Base-by-base conservation (phyloP, 2,113 vertebrate genomes). In the Lepisosteus osseus region DNA sequence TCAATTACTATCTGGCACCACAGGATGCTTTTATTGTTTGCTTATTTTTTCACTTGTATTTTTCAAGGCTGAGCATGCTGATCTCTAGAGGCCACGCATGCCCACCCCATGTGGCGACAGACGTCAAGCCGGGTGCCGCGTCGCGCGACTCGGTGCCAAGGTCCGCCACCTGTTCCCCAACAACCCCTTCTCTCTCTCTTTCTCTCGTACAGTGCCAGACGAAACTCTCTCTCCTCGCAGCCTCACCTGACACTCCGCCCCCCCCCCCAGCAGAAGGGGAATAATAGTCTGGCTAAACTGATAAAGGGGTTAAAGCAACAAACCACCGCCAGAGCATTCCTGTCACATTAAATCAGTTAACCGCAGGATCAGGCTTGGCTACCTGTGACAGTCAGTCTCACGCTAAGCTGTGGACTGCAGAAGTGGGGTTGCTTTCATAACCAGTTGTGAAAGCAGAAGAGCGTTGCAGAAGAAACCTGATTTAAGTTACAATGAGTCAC, bases 321-420 rank as follows among this genome's bases (percentile, higher is more conserved):
- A 44, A 74, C 59, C 68, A 67, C 47, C 70, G 67, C 43, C n/a
- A 47, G 55, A 67, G 68, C 76, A 79, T 80, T 80, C 73, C 73
- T 79, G 59, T 29, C 43, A 29, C 56, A 7, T 56, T 80, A 74
- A 82, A 54, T 84, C 78, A 80, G 43, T 59, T 64, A 14, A 54
- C 40, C 70, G 45, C 63, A 65, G 65, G 71, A 69, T 69, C 73
- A 61, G 71, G 47, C 47, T 47, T 42, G 17, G 44, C 61, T 43
- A 64, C 63, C 65, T 55, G 17, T 62, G 59, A 29, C 42, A 70
- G 7, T n/a, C 8, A 40, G 41, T 64, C 69, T 71, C 61, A 62
- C 61, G 44, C 61, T n/a, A 63, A 12, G 3, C 7, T 54, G 69
- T 63, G 59, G 61, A 15, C 51, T 61, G 57, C 47, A 51, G 47